Conservation (phyloP, 23 tunicate species). For the Styela plicata region DNA sequence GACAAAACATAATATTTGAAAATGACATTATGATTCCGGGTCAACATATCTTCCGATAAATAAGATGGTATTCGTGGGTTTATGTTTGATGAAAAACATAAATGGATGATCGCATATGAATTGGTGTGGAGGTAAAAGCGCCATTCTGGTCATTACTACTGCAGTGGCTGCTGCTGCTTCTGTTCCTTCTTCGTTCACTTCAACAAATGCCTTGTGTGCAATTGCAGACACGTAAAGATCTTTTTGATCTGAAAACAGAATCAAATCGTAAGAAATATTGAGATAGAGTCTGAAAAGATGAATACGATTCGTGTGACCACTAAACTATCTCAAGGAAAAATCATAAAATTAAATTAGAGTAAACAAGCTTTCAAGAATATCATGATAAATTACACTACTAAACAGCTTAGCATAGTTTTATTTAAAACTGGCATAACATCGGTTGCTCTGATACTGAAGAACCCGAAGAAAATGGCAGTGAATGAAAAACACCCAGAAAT, state of each 20-base stretch:
- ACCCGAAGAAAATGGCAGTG: no score
- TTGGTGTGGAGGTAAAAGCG: constrained; percentile 22
- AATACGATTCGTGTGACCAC: no score
- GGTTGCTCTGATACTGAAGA: no score
- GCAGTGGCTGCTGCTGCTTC: constrained; percentile 96
- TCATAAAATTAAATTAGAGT: no score
- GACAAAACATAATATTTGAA: no score
- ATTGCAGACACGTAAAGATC: constrained; percentile 46
- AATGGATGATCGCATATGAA: constrained; percentile 90
- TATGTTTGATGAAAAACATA: constrained; percentile 63
- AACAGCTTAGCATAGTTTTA: no score
- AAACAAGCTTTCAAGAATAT: no score
- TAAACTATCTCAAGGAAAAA: no score
- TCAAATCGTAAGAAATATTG: not conserved
- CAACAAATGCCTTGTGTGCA: constrained; percentile 73
- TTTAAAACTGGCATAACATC: no score
- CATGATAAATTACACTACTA: no score
- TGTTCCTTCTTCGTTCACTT: constrained; percentile 90
- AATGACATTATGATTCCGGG: not conserved
- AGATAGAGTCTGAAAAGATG: no score
- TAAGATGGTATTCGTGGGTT: constrained; percentile 45
- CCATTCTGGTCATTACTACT: constrained; percentile 22
- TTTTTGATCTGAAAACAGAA: not conserved
- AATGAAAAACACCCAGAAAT: no score
- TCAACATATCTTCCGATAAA: constrained; percentile 47